Evolutionary conservation across 1,140 invertebrate species (phyloP).

Genomic region (Branchinecta lynchi): DNA sequence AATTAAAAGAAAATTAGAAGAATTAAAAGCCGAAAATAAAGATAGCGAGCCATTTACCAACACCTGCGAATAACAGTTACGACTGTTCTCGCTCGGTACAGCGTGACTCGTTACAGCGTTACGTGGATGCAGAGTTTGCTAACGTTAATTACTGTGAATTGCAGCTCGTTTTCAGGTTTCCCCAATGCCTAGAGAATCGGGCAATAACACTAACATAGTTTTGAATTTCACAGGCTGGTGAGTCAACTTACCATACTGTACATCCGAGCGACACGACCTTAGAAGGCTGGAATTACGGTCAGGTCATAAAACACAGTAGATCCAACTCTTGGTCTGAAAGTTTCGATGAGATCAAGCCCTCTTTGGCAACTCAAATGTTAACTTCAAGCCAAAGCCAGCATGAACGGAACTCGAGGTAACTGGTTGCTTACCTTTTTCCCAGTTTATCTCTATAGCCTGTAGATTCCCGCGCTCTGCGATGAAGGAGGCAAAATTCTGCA

Average conservation of each 20-base stretch:
- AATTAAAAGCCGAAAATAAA: too few relatives aligned
- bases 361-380: slow-evolving; percentile 6
- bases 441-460: neutral
- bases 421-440: neutral
- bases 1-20: too few relatives aligned
- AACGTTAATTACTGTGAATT: too few relatives aligned
- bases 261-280: slow-evolving; percentile 60
- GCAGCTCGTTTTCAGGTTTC: too few relatives aligned
- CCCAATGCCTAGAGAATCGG: too few relatives aligned
- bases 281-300: slow-evolving; percentile 52
- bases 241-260: slow-evolving; percentile 80
- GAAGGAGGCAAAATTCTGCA: neutral
- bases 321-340: slow-evolving; percentile 80
- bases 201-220: too few relatives aligned
- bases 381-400: neutral
- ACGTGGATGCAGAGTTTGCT: too few relatives aligned
- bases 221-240: slow-evolving; percentile 40
- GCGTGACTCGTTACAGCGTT: too few relatives aligned
- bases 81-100: too few relatives aligned
- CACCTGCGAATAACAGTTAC: too few relatives aligned
- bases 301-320: slow-evolving; percentile 49
- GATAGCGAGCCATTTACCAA: too few relatives aligned
- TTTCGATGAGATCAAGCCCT: slow-evolving; percentile 45
- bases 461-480: neutral
- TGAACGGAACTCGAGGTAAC: neutral